Conservation (phyloP, 1,140 invertebrate species). For the Rhizoglyphus robini region DNA sequence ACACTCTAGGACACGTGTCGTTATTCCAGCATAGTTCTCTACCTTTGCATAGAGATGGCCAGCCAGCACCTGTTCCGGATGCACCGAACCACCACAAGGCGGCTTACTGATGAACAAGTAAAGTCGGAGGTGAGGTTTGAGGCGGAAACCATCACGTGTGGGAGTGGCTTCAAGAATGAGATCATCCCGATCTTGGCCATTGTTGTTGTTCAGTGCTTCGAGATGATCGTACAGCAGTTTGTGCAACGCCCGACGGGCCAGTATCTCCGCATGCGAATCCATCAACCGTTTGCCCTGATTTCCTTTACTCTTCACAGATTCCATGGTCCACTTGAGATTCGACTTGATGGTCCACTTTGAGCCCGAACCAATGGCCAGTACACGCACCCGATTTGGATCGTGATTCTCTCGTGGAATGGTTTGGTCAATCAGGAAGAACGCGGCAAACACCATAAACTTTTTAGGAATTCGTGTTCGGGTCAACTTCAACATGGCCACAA, state of each 20-base stretch:
- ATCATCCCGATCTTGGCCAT: not conserved
- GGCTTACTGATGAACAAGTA: not conserved
- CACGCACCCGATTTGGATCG: too few relatives aligned
- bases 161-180: not conserved
- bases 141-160: not conserved
- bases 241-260: constrained; percentile 64
- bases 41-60: too few relatives aligned
- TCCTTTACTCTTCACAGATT: too few relatives aligned
- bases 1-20: too few relatives aligned
- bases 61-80: too few relatives aligned
- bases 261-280: constrained; percentile 82
- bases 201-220: not conserved
- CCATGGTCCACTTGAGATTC: constrained; percentile 33
- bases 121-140: not conserved
- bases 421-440: too few relatives aligned
- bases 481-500: too few relatives aligned
- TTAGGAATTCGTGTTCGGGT: too few relatives aligned
- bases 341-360: not conserved
- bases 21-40: too few relatives aligned
- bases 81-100: not conserved
- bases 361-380: not conserved
- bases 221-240: constrained; percentile 43
- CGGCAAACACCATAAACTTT: too few relatives aligned
- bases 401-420: too few relatives aligned
- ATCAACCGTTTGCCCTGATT: too few relatives aligned